Percentiles rank a stretch among this genome's conserved stretches.
Evolutionary conservation across 2,888 invertebrate species (phyloP).

Genomic region (Lasioglossum marginatum): DNA sequence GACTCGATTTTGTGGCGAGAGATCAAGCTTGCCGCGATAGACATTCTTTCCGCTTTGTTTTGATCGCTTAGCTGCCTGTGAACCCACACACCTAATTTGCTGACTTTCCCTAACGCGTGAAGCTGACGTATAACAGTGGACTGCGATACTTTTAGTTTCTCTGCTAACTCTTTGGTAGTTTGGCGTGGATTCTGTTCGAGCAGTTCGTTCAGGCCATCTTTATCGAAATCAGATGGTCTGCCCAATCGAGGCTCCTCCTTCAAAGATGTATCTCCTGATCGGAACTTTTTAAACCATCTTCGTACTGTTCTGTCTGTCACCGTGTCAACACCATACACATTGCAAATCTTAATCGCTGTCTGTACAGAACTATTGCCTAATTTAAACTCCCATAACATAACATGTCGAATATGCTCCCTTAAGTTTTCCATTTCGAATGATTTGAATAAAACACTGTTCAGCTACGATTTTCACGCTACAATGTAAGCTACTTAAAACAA

Average conservation of each 20-base stretch:
- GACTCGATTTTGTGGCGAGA: conserved; percentile 3
- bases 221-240: neutral
- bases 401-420: conserved; percentile 2
- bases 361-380: conserved; percentile 12
- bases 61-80: neutral
- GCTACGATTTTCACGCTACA: neutral
- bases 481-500: neutral
- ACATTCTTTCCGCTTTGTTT: conserved; percentile 9
- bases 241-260: conserved; percentile 8
- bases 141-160: conserved; percentile 35
- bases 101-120: conserved; percentile 9
- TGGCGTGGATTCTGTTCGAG: conserved; percentile 18
- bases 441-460: neutral
- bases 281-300: conserved; percentile 14
- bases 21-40: conserved; percentile 6
- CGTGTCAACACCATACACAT: conserved; percentile 2
- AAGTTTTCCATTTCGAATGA: conserved; percentile 8
- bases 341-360: conserved; percentile 1
- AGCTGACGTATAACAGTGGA: neutral
- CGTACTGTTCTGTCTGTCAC: conserved; percentile 11
- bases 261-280: neutral
- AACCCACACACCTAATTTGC: conserved; percentile 1
- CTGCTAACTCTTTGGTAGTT: conserved; percentile 29
- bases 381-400: conserved; percentile 15
- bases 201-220: conserved; percentile 9